Evolutionary conservation across 2,888 invertebrate species (phyloP), one percentile per base, ranked within the genome.

Genomic region (Automeris io): DNA sequence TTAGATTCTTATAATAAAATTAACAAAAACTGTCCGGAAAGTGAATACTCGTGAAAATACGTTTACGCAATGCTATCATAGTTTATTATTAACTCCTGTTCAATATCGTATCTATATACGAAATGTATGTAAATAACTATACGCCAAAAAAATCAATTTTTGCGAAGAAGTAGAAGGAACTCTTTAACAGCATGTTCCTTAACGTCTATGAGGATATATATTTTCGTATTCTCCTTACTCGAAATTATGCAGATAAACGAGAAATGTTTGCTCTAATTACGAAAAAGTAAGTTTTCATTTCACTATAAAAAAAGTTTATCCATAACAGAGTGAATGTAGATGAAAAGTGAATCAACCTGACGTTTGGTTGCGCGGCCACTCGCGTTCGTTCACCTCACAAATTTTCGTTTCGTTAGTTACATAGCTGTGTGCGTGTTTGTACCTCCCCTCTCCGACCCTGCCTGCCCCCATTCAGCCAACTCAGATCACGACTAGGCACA

Each of bases 301-400:
- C 59, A 55, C 52, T 57, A 56, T 45, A 58, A 47, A 54, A 65
- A 71, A 64, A 66, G 56, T 53, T 51, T 52, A 63, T 59, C 63
- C 64, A 72, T 67, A 64, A 66, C 73, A 61, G 62, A 76, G 75
- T 71, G 69, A 71, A 57, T 64, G 79, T 71, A 69, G 78, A 83
- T 82, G 83, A 86, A 86, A 86, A 86, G 85, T 86, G 85, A 86
- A 83, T 83, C 85, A 85, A 81, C 75, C 74, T 81, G 80, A 74
- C 70, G 73, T 73, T 78, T 74, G 61, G 69, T 70, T 67, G 74
- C 64, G 79, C 82, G 85, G 86, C 81, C 79, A 81, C 74, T 76
- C 56, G 70, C 73, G 87, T 77, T 75, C 83, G 69, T 80, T 81
- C 76, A 85, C 80, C 86, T 77, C 74, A 77, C 85, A 77, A 86